A percentile compares a stretch with the other conserved stretches of the same genome.
These are phyloP conservation scores for Abramis brama DNA, from an alignment of 2,113 vertebrate genomes.

Conservation along the genomic window DNA sequence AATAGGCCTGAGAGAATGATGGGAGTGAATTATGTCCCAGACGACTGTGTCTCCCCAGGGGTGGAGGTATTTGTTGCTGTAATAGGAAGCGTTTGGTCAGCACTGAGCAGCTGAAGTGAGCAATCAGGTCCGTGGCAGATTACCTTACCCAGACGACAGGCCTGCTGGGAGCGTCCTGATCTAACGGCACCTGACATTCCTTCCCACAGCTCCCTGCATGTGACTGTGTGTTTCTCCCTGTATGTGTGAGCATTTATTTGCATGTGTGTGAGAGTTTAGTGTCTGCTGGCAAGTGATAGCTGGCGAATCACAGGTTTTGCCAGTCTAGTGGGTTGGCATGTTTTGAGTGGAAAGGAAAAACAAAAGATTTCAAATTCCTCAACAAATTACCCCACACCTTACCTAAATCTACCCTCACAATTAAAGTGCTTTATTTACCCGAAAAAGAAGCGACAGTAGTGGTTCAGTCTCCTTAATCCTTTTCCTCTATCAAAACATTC, in stretches of 20 bases:
- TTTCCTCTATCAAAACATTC: conserved; percentile 13
- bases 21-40: conserved; percentile 37
- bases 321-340: background rate
- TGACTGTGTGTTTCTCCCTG: conserved; percentile 49
- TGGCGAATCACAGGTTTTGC: conserved; percentile 50
- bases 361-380: background rate
- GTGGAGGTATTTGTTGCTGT: conserved; percentile 49
- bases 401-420: background rate
- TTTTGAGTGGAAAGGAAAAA: background rate
- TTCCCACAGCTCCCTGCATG: conserved; percentile 35
- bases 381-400: background rate
- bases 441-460: background rate
- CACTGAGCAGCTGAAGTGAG: conserved; percentile 58
- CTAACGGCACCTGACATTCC: conserved; percentile 59
- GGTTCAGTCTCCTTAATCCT: background rate
- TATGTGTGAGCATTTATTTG: background rate
- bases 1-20: conserved; percentile 57
- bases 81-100: conserved; percentile 59
- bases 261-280: conserved; percentile 28
- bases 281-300: conserved; percentile 18
- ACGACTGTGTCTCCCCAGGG: conserved; percentile 24
- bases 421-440: background rate
- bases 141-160: conserved; percentile 50
- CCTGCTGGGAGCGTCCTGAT: conserved; percentile 52
- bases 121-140: conserved; percentile 60